Percentiles rank a stretch among this genome's conserved stretches.
Evolutionary conservation across 2,113 vertebrate species (phyloP).

Genomic region (Chauna torquata): DNA sequence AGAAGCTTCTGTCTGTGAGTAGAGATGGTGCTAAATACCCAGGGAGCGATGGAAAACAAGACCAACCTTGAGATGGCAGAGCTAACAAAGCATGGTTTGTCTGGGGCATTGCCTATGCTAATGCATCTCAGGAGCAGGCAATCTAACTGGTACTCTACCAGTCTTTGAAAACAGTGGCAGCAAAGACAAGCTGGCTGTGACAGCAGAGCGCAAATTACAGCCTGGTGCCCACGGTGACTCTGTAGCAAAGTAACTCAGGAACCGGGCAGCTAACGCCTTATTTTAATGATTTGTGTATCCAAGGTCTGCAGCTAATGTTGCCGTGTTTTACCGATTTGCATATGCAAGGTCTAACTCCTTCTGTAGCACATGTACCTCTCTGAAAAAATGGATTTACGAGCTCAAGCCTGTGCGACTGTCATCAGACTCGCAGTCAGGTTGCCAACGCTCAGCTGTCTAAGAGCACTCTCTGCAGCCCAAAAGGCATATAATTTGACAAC

Average conservation of each 20-base stretch:
- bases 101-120: too few relatives aligned
- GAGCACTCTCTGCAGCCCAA: neutral
- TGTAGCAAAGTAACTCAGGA: neutral
- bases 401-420: neutral
- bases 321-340: neutral
- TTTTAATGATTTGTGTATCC: neutral
- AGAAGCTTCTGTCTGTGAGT: neutral
- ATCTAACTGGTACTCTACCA: neutral
- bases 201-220: neutral
- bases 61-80: neutral
- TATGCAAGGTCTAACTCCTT: neutral
- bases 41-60: neutral
- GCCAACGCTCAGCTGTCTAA: neutral
- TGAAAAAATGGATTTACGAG: neutral
- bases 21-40: neutral
- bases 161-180: neutral
- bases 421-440: neutral
- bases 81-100: neutral
- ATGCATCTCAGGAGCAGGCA: neutral
- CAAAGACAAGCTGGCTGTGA: neutral
- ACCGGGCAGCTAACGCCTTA: neutral
- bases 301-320: rapidly evolving
- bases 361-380: neutral
- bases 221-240: neutral
- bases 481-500: neutral